phyloP scores from a whole-genome alignment of 2,888 invertebrate genomes.

The Epinotia demarniana region DNA sequence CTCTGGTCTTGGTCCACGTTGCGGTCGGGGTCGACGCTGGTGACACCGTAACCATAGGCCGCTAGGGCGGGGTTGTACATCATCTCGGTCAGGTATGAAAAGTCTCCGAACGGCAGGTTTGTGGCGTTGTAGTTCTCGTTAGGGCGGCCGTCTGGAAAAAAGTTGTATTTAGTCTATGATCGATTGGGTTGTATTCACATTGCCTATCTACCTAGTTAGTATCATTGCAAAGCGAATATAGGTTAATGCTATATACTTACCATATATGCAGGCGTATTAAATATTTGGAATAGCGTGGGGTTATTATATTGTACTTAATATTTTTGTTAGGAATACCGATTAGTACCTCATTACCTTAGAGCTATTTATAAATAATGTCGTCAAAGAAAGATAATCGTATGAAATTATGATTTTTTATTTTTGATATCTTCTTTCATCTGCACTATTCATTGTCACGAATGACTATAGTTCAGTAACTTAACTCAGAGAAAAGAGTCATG shows the following conservation, averaged over 20 bases:
- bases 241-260: conserved; percentile 31
- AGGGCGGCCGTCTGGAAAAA: conserved; percentile 72
- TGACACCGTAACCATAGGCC: conserved; percentile 70
- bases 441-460: neutral
- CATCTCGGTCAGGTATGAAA: conserved; percentile 82
- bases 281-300: conserved; percentile 11
- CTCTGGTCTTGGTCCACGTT: conserved; percentile 66
- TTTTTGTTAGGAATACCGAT: conserved; percentile 59
- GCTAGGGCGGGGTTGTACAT: conserved; percentile 73
- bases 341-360: conserved; percentile 61
- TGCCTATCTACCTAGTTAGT: conserved; percentile 30
- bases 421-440: neutral
- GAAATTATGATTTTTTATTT: neutral
- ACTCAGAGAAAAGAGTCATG: too few relatives aligned
- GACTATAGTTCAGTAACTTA: neutral
- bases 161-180: neutral
- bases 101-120: conserved; percentile 83
- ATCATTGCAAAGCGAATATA: conserved; percentile 25
- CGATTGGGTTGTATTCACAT: neutral
- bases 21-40: conserved; percentile 71
- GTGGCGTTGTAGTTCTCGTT: conserved; percentile 84
- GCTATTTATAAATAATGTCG: conserved; percentile 20
- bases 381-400: conserved; percentile 14
- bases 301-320: conserved; percentile 21
- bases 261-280: conserved; percentile 20